Evolutionary conservation across 2,113 vertebrate genomes (phyloP).

Genomic region (Neolamprologus sp.): DNA sequence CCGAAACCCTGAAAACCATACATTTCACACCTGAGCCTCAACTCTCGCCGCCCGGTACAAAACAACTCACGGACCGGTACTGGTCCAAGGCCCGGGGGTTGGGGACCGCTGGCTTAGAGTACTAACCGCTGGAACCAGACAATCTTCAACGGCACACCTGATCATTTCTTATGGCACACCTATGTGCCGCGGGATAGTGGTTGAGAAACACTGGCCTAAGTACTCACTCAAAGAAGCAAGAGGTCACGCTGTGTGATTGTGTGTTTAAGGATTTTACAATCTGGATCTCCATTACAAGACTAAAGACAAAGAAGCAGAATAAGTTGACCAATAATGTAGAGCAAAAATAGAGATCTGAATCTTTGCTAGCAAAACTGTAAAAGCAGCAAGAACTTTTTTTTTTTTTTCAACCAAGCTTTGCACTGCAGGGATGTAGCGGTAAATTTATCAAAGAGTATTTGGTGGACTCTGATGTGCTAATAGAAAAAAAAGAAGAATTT

Average conservation of each 20-base stretch:
- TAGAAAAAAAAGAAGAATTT: not conserved
- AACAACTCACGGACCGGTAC: too few species aligned
- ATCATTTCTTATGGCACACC: not conserved
- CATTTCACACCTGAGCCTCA: too few species aligned
- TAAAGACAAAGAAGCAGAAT: not conserved
- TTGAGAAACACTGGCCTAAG: not conserved
- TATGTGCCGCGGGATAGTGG: rapidly evolving
- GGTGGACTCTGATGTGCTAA: not conserved
- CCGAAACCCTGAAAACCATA: too few species aligned
- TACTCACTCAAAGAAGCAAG: not conserved
- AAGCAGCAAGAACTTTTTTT: not conserved
- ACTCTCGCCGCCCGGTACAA: rapidly evolving
- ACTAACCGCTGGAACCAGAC: not conserved
- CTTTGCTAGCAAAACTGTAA: not conserved
- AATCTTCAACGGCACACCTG: not conserved
- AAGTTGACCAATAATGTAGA: not conserved
- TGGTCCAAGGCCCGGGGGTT: rapidly evolving
- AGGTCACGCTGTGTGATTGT: not conserved
- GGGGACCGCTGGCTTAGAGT: not conserved
- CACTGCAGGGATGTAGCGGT: not conserved
- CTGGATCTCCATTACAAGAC: not conserved
- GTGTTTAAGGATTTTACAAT: not conserved
- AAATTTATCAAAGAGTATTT: not conserved
- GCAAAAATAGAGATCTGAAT: not conserved
- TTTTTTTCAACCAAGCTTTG: not conserved